Conservation (phyloP, 2,113 vertebrate genomes). For the Campylorhamphus procurvoides region DNA sequence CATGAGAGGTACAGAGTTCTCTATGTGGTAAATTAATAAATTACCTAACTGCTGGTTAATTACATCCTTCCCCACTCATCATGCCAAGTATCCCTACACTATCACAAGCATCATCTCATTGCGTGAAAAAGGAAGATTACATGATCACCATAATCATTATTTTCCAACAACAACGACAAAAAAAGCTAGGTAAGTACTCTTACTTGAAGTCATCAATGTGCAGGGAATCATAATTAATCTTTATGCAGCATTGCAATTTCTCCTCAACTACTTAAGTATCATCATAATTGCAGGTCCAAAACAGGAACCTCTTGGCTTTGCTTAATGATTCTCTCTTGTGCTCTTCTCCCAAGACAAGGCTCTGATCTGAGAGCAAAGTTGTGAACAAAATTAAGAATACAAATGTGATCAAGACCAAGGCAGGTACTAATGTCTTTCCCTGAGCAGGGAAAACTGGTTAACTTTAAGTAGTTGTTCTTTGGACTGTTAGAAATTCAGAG, state of each 20-base stretch:
- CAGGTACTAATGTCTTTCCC: not conserved
- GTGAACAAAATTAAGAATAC: not conserved
- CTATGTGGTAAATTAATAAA: constrained; percentile 59
- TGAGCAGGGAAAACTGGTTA: not conserved
- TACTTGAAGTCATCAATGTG: not conserved
- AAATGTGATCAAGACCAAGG: not conserved
- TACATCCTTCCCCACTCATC: constrained; percentile 45
- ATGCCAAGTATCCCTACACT: constrained; percentile 19
- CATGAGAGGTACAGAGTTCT: not conserved
- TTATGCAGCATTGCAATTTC: not conserved
- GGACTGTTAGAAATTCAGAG: not conserved
- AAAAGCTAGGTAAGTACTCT: constrained; percentile 35
- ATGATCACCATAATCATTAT: constrained; percentile 56
- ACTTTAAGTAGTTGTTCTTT: not conserved
- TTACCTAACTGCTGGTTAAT: constrained; percentile 55
- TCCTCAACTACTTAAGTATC: constrained; percentile 9
- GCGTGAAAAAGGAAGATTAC: constrained; percentile 11
- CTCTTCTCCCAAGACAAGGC: not conserved
- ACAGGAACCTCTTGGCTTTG: constrained; percentile 25
- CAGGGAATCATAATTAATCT: constrained; percentile 46
- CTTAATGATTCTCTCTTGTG: not conserved
- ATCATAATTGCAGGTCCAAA: constrained; percentile 6
- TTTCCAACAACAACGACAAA: constrained; percentile 43
- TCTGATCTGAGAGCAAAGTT: not conserved
- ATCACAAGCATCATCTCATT: constrained; percentile 25